Conservation (phyloP, 2,113 vertebrate species). For the Struthio camelus region DNA sequence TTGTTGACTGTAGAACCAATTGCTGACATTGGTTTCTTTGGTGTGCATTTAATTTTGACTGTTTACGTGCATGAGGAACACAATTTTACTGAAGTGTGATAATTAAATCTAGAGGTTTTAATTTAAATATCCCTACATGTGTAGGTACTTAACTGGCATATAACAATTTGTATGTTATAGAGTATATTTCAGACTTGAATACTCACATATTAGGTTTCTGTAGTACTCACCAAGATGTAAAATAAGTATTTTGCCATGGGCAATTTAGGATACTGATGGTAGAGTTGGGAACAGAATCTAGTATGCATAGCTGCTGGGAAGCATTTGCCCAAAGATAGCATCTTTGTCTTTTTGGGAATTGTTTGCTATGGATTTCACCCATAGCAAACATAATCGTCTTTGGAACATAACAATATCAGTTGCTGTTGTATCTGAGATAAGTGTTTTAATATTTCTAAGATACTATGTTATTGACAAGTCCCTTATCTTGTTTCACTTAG, state of each 20-base stretch:
- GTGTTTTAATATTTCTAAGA: not conserved
- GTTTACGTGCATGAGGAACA: not conserved
- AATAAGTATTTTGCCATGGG: not conserved
- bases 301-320: not conserved
- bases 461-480: not conserved
- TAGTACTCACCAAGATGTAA: not conserved
- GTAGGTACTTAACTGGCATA: not conserved
- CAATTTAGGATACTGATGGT: not conserved
- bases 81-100: not conserved
- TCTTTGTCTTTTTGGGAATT: not conserved
- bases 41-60: not conserved
- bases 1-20: not conserved
- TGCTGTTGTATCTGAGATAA: not conserved
- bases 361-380: not conserved
- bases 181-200: not conserved
- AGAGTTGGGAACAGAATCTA: not conserved
- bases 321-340: not conserved
- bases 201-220: not conserved
- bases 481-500: not conserved
- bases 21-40: not conserved
- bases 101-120: not conserved
- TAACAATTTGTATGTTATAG: not conserved
- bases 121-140: not conserved
- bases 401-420: not conserved
- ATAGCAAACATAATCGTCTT: not conserved